Evolutionary conservation across 2,113 vertebrate species (phyloP).

Genomic region (Tragelaphus strepsiceros): DNA sequence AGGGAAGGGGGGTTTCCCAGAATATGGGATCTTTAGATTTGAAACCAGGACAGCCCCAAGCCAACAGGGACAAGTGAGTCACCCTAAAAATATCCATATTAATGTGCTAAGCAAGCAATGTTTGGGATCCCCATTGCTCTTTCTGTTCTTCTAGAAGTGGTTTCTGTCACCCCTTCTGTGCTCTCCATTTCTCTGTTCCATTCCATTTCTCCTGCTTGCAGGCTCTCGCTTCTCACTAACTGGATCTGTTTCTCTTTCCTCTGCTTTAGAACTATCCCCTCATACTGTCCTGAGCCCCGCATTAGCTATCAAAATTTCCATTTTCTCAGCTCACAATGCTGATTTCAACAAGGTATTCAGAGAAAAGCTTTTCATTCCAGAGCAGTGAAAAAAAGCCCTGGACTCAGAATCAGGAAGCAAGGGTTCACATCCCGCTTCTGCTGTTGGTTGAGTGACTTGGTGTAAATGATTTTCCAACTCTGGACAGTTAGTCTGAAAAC

Average conservation of each 20-base stretch:
- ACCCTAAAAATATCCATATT: background rate
- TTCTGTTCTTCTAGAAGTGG: background rate
- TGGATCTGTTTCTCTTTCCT: background rate
- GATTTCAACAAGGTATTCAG: background rate
- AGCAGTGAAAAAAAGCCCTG: background rate
- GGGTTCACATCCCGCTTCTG: background rate
- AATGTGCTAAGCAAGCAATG: background rate
- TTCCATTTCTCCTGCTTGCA: background rate
- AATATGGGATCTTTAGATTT: background rate
- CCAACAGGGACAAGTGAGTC: background rate
- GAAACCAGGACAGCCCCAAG: background rate
- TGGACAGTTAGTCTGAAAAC: background rate
- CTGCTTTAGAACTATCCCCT: background rate
- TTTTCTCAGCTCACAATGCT: background rate
- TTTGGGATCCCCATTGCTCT: background rate
- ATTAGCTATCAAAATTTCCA: background rate
- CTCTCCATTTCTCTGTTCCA: background rate
- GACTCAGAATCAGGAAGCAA: background rate
- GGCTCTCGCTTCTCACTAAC: no score
- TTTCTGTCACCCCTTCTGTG: fast-evolving
- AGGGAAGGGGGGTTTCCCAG: background rate
- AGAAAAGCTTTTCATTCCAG: background rate
- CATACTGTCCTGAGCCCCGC: background rate
- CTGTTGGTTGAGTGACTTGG: background rate
- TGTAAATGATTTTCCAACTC: background rate